These are phyloP conservation scores for Limnephilus auricula DNA, from an alignment of 2,888 invertebrate genomes.

Conservation along the genomic window DNA sequence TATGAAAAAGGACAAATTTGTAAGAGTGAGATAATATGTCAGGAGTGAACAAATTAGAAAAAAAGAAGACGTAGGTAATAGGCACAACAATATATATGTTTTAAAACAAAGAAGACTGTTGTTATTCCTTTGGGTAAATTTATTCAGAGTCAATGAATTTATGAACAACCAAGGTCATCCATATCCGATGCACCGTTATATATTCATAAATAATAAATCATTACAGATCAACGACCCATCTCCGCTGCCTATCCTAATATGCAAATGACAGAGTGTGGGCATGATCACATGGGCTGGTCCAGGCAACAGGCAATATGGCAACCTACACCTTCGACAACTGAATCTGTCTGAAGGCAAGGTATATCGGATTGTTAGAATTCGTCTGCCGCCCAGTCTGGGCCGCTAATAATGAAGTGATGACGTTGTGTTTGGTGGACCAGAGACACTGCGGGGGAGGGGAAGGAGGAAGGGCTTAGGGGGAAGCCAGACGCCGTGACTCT, in stretches of 20 bases:
- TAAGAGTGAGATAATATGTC: too few species aligned
- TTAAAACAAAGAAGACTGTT: too few species aligned
- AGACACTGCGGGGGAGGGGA: background rate
- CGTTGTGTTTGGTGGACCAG: constrained; percentile 13
- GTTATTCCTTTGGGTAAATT: too few species aligned
- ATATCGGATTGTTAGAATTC: constrained; percentile 33
- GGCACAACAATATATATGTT: too few species aligned
- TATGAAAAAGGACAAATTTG: too few species aligned
- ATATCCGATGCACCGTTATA: background rate
- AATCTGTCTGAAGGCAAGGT: background rate
- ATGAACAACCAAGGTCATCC: background rate
- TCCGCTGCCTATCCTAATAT: background rate
- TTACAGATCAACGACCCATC: background rate
- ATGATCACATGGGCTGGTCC: background rate
- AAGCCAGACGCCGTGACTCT: constrained; percentile 41
- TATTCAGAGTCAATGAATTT: background rate
- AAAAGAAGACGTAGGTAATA: too few species aligned
- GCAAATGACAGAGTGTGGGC: background rate
- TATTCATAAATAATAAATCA: background rate
- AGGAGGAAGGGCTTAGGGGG: background rate
- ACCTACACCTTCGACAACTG: background rate
- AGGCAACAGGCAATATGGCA: background rate
- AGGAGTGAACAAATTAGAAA: too few species aligned
- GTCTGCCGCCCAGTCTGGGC: constrained; percentile 46
- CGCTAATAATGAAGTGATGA: constrained; percentile 50